Percentiles rank a stretch among this genome's conserved stretches.
Evolutionary conservation across 2,797 vertebrate genomes (phyloP).

Genomic region (Urocyon cinereoargenteus): DNA sequence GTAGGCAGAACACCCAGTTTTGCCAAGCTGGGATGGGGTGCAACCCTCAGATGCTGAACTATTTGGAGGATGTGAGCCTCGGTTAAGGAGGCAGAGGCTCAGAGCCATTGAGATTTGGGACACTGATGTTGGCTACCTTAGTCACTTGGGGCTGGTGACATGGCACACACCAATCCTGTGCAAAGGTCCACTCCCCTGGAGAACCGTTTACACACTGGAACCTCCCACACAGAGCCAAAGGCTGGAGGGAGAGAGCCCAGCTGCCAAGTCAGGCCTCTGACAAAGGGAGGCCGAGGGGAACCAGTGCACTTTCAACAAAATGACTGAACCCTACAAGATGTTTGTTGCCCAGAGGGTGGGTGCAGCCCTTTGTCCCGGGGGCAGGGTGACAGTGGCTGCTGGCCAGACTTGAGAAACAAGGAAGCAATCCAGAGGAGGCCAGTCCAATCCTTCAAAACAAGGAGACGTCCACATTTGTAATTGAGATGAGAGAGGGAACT

Average conservation of each 20-base stretch:
- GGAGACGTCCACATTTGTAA: slow-evolving; percentile 48
- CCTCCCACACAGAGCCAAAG: not conserved
- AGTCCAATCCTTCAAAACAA: not conserved
- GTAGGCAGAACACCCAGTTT: not conserved
- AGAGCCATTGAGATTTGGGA: not conserved
- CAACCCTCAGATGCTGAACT: not conserved
- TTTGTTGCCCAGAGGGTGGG: not conserved
- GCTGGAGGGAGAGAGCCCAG: not conserved
- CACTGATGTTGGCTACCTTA: not conserved
- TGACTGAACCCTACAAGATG: not conserved
- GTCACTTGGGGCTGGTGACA: not conserved
- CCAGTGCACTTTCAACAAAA: not conserved
- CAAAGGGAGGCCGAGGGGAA: not conserved
- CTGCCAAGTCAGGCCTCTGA: not conserved
- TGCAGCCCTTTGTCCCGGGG: not conserved
- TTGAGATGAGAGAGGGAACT: slow-evolving; percentile 81
- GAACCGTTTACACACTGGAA: accelerated
- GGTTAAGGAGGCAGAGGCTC: not conserved
- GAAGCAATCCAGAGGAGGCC: not conserved
- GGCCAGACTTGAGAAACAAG: not conserved
- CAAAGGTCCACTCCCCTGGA: not conserved
- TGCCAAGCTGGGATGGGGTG: too few relatives aligned
- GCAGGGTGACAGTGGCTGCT: not conserved
- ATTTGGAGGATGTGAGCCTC: not conserved
- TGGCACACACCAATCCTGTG: accelerated